These are phyloP conservation scores for Lycocorax pyrrhopterus DNA, from an alignment of 2,113 vertebrate genomes.

Conservation along the genomic window DNA sequence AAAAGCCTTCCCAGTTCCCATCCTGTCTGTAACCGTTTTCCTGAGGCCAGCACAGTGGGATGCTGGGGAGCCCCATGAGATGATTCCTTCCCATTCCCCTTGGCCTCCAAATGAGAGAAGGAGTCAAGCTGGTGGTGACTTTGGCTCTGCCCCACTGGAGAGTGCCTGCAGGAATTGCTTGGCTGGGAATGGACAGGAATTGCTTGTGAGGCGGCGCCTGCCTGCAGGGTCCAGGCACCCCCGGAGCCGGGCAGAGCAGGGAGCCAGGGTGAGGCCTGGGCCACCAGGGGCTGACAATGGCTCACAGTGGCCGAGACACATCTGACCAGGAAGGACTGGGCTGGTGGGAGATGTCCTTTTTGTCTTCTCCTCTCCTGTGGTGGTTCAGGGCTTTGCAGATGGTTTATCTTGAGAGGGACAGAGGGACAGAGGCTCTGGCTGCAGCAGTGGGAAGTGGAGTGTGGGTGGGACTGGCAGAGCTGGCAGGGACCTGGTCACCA, in stretches of 20 bases:
- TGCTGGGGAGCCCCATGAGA: accelerated
- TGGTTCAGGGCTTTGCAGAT: neutral
- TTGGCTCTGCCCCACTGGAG: neutral
- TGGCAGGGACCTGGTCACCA: neutral
- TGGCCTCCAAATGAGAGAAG: neutral
- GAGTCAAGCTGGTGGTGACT: neutral
- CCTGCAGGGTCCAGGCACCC: neutral
- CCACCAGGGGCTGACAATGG: accelerated
- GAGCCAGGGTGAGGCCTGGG: neutral
- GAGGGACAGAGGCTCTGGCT: neutral
- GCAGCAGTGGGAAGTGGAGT: neutral
- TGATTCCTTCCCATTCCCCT: neutral
- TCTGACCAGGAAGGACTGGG: neutral
- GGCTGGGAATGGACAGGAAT: neutral
- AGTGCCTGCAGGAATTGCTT: accelerated
- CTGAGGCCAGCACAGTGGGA: accelerated
- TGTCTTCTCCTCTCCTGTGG: neutral
- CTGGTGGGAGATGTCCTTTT: neutral
- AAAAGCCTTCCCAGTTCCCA: neutral
- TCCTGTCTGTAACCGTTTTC: accelerated
- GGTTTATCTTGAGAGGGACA: neutral
- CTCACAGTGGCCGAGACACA: accelerated
- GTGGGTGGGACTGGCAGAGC: neutral
- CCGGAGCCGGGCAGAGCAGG: accelerated
- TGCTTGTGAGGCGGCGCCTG: accelerated